These are phyloP conservation scores for Ceratoteleas bidentatus DNA, from an alignment of 1,140 invertebrate genomes.

Conservation along the genomic window DNA sequence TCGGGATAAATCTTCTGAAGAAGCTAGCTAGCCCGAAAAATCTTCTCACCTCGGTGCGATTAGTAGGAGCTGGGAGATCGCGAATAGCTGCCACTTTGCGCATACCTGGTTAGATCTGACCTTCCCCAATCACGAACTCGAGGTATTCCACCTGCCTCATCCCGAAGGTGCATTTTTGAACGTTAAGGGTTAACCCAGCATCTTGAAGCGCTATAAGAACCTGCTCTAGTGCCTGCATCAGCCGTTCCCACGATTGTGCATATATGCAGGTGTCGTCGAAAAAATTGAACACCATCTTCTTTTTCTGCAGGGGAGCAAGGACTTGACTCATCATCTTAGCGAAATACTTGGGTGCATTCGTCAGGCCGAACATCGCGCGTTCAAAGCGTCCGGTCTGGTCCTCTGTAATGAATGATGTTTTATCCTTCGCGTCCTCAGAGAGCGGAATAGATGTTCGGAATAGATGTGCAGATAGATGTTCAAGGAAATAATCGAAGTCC, in stretches of 20 bases:
- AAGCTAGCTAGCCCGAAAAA: constrained; percentile 80
- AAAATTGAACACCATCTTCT: constrained; percentile 11
- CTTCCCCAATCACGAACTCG: constrained; percentile 69
- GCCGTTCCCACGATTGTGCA: constrained; percentile 4
- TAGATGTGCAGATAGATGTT: constrained; percentile 26
- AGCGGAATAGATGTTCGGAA: constrained; percentile 57
- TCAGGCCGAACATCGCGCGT: too few species aligned
- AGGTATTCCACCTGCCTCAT: constrained; percentile 67
- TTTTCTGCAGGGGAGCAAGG: constrained; percentile 5
- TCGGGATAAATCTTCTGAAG: constrained; percentile 75
- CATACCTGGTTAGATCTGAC: constrained; percentile 70
- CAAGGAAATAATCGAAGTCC: constrained; percentile 35
- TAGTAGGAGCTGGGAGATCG: constrained; percentile 69
- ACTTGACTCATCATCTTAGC: constrained; percentile 39
- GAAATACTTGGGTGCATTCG: constrained; percentile 35
- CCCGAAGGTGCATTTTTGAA: constrained; percentile 32
- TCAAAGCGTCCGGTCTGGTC: constrained; percentile 25
- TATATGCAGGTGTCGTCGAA: constrained; percentile 48
- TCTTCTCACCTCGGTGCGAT: constrained; percentile 71
- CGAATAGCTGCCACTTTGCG: constrained; percentile 73
- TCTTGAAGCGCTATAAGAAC: constrained; percentile 15
- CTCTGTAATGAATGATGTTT: constrained; percentile 47
- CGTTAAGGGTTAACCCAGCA: constrained; percentile 16
- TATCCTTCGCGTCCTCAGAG: constrained; percentile 6
- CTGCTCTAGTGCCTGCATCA: constrained; percentile 18